phyloP scores from a whole-genome alignment of 92 coral and sea anemone genomes.

The Parazoanthus darwini region DNA sequence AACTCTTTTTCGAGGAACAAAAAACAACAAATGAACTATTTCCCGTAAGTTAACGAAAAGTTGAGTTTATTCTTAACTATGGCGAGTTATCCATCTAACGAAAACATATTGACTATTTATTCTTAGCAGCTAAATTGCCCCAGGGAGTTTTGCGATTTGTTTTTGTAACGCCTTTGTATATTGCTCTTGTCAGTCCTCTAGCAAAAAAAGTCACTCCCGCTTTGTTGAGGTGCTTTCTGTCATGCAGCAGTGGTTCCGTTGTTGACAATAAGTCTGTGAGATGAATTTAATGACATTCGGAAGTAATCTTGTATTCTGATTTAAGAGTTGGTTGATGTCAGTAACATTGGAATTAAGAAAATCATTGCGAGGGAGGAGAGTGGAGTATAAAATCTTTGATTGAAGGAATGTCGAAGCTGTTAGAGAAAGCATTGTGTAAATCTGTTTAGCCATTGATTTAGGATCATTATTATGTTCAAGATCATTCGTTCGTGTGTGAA shows the following conservation, averaged over 20 bases:
- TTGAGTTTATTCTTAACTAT: too few species aligned
- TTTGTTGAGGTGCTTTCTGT: constrained; percentile 39
- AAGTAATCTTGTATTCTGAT: constrained; percentile 5
- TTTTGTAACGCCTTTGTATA: constrained; percentile 26
- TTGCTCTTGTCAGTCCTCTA: constrained; percentile 28
- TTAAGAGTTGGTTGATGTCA: constrained; percentile 8
- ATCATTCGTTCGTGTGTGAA: too few species aligned
- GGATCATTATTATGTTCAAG: too few species aligned
- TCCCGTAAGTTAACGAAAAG: too few species aligned
- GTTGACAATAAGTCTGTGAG: constrained; percentile 8
- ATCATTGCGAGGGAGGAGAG: constrained; percentile 37
- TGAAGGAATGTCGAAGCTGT: constrained; percentile 29
- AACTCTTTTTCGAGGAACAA: too few species aligned
- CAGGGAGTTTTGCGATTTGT: neutral
- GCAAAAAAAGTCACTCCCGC: constrained; percentile 40
- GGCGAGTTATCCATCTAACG: too few species aligned
- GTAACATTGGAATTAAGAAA: constrained; percentile 17
- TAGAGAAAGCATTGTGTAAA: constrained; percentile 26
- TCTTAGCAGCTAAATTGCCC: too few species aligned
- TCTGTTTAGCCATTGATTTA: neutral
- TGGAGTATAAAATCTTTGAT: constrained; percentile 21
- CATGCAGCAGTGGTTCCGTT: constrained; percentile 16
- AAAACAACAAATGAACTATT: too few species aligned
- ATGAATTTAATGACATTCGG: constrained; percentile 10
- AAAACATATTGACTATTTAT: too few species aligned